These are phyloP conservation scores for Tragulus kanchil DNA, from an alignment of 2,113 vertebrate genomes.

Conservation along the genomic window DNA sequence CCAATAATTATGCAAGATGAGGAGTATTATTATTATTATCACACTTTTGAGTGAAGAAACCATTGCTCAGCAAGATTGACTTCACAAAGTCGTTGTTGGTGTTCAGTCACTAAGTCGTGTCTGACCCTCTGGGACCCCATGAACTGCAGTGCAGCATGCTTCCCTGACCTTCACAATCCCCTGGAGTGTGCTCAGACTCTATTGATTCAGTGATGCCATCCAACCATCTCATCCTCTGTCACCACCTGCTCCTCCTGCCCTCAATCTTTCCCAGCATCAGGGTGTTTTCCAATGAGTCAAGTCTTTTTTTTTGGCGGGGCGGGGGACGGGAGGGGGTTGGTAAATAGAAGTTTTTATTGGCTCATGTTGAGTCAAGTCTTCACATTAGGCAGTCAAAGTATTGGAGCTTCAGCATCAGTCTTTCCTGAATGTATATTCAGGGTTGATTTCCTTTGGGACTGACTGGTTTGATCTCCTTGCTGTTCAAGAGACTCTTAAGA, in stretches of 20 bases:
- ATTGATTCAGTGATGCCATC: not conserved
- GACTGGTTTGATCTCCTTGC: not conserved
- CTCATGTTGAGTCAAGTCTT: not conserved
- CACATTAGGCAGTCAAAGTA: not conserved
- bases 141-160: not conserved
- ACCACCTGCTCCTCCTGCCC: not conserved
- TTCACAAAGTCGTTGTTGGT: not conserved
- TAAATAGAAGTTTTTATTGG: no score
- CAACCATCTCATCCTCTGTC: not conserved
- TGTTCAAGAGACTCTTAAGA: not conserved
- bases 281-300: not conserved
- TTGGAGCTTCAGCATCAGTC: not conserved
- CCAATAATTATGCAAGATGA: not conserved
- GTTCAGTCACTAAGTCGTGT: not conserved
- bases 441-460: not conserved
- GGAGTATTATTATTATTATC: not conserved
- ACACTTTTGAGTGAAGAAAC: conserved; percentile 7
- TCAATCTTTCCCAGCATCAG: not conserved
- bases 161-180: not conserved
- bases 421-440: not conserved
- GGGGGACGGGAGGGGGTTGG: no score
- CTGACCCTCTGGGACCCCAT: not conserved
- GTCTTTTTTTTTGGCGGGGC: no score
- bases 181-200: not conserved
- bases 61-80: not conserved